Evolutionary conservation across 2,888 invertebrate species (phyloP).

Genomic region (Zele albiditarsus): DNA sequence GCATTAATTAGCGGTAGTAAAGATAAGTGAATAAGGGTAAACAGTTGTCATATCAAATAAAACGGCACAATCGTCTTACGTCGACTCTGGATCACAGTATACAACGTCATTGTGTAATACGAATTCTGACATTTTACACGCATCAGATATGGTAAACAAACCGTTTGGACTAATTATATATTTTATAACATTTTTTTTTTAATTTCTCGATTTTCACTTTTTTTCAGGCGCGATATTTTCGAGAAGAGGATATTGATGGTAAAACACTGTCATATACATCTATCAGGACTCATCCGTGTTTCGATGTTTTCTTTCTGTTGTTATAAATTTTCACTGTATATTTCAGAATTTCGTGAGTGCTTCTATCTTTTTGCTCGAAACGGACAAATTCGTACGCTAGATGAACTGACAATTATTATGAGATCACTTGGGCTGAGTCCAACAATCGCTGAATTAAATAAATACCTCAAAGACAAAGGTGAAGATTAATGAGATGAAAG

Average conservation of each 20-base stretch:
- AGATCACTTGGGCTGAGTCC: slow-evolving; percentile 94
- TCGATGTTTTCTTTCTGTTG: background rate
- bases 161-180: background rate
- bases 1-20: too few relatives aligned
- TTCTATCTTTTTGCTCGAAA: slow-evolving; percentile 94
- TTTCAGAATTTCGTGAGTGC: slow-evolving; percentile 94
- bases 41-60: too few relatives aligned
- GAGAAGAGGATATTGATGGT: slow-evolving; percentile 97
- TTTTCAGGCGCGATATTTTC: slow-evolving; percentile 91
- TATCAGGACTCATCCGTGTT: background rate
- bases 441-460: slow-evolving; percentile 91
- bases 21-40: too few relatives aligned
- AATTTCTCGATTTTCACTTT: slow-evolving; percentile 25
- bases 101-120: background rate
- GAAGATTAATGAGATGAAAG: background rate
- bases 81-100: too few relatives aligned
- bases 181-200: background rate
- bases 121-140: background rate
- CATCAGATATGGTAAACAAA: background rate
- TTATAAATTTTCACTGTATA: slow-evolving; percentile 41
- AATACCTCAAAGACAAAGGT: slow-evolving; percentile 84
- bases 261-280: slow-evolving; percentile 65
- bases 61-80: too few relatives aligned
- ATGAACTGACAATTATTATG: slow-evolving; percentile 95
- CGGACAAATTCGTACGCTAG: slow-evolving; percentile 90